Conservation (phyloP, 2,113 vertebrate species). For the Bothrops jararaca region DNA sequence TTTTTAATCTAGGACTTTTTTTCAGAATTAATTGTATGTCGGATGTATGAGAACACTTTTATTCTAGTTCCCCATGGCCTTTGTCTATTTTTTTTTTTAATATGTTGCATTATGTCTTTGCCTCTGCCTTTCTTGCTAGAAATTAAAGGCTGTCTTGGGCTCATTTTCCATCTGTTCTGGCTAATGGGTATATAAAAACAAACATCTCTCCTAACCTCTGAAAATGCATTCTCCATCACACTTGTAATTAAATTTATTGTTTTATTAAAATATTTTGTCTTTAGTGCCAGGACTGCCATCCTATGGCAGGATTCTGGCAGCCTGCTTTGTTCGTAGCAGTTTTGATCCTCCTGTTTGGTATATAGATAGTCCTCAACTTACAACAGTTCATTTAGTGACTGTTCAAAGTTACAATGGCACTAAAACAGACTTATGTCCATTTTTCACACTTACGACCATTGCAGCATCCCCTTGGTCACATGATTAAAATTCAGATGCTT, state of each 20-base stretch:
- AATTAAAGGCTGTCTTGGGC: not conserved
- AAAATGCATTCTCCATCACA: not conserved
- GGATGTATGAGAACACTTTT: not conserved
- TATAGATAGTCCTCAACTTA: too few species aligned
- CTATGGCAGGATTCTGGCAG: not conserved
- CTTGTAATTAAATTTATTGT: not conserved
- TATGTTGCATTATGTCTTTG: not conserved
- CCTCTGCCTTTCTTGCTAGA: not conserved
- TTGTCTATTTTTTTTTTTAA: not conserved
- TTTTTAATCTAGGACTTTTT: not conserved
- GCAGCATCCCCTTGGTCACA: too few species aligned
- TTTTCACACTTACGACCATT: too few species aligned
- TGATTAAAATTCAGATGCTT: too few species aligned
- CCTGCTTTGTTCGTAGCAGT: not conserved
- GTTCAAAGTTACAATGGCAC: not conserved
- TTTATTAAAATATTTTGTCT: not conserved
- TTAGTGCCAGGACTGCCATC: not conserved
- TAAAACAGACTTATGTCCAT: too few species aligned
- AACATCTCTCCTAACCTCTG: not conserved
- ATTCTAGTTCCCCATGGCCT: not conserved
- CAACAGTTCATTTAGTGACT: not conserved
- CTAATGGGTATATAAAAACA: not conserved
- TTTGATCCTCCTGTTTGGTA: not conserved
- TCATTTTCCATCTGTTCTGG: not conserved
- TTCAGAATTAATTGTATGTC: conserved; percentile 16